phyloP scores from a whole-genome alignment of 2,113 vertebrate species.

The Numida meleagris region DNA sequence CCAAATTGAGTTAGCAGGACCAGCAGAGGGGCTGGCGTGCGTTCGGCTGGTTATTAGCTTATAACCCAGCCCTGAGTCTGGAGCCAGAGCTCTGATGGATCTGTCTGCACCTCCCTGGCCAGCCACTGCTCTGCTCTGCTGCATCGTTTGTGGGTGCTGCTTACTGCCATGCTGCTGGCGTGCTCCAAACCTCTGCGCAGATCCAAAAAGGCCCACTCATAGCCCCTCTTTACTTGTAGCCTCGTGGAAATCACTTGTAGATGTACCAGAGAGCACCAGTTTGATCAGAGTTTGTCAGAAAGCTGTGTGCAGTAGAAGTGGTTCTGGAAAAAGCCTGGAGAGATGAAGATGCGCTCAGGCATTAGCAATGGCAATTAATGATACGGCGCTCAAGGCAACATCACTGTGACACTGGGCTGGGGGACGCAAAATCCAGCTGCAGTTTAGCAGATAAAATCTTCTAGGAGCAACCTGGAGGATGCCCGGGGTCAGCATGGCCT shows the following conservation, averaged over 20 bases:
- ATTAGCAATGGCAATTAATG: background rate
- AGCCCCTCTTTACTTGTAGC: background rate
- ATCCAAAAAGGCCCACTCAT: background rate
- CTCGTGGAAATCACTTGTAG: background rate
- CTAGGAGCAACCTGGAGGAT: background rate
- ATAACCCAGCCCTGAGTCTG: background rate
- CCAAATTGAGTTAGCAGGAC: conserved; percentile 20
- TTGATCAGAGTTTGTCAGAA: background rate
- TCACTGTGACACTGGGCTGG: background rate
- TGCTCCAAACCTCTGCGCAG: background rate
- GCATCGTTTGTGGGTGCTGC: background rate
- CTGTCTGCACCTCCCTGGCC: conserved; percentile 15
- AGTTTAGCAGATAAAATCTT: background rate
- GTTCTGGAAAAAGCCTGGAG: accelerated
- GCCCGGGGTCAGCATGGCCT: accelerated
- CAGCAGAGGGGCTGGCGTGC: background rate
- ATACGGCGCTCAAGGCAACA: background rate
- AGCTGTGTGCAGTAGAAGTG: background rate
- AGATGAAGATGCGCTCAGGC: background rate
- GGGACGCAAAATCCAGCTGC: background rate
- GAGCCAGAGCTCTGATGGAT: conserved; percentile 53
- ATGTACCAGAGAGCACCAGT: background rate
- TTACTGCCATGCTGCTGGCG: background rate
- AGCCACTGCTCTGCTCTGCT: background rate
- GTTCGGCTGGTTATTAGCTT: background rate